A percentile compares a stretch with the other conserved stretches of the same genome.
Conservation (phyloP, 2,113 vertebrate genomes). For the Prunella himalayana region DNA sequence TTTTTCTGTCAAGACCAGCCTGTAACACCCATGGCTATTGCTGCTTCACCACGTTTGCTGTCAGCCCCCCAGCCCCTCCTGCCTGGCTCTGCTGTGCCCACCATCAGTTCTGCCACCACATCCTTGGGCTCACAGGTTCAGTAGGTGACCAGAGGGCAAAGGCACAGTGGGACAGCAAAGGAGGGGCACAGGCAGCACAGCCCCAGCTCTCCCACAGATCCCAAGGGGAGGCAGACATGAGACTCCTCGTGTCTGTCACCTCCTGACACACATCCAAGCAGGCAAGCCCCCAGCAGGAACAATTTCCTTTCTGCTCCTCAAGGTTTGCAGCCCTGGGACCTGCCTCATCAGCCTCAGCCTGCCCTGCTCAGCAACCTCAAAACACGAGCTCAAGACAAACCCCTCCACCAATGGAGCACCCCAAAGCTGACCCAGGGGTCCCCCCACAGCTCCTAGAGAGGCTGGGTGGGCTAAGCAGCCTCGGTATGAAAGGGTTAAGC, state of each 20-base stretch:
- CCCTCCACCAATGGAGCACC: rapidly evolving
- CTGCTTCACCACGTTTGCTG: rapidly evolving
- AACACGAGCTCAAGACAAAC: neutral
- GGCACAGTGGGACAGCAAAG: neutral
- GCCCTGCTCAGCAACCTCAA: neutral
- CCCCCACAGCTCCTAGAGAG: neutral
- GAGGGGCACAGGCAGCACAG: neutral
- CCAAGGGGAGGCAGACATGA: neutral
- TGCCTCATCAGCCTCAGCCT: neutral
- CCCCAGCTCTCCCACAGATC: neutral
- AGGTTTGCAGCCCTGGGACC: neutral
- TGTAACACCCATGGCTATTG: neutral
- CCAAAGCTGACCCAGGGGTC: neutral
- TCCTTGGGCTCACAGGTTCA: rapidly evolving
- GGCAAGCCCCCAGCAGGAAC: neutral
- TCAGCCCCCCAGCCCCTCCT: neutral
- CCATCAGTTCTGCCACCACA: neutral
- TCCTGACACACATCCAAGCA: neutral
- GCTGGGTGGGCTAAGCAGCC: neutral
- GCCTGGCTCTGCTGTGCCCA: neutral
- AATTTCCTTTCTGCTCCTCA: rapidly evolving
- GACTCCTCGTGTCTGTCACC: neutral
- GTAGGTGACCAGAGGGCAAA: neutral
- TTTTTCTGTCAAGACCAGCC: constrained; percentile 13
- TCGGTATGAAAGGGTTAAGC: constrained; percentile 5